phyloP scores from a whole-genome alignment of 1,140 invertebrate species.

The Phocides pigmalion region DNA sequence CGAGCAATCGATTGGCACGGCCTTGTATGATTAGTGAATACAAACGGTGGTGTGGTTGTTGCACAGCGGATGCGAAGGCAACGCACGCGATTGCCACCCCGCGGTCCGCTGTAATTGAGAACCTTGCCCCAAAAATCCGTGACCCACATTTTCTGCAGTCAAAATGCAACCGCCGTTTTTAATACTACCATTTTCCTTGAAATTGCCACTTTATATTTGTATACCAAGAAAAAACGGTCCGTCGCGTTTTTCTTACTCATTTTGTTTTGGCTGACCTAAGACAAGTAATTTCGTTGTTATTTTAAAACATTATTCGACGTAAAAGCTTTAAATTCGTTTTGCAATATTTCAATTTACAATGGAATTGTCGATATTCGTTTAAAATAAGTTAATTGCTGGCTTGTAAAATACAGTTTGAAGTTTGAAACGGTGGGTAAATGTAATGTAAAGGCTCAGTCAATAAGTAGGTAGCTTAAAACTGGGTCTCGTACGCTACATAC shows the following conservation, averaged over 20 bases:
- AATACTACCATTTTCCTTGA: conserved; percentile 67
- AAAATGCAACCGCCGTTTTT: conserved; percentile 73
- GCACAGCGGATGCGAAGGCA: conserved; percentile 70
- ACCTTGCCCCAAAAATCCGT: conserved; percentile 78
- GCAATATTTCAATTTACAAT: conserved; percentile 9
- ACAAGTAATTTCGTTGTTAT: conserved; percentile 11
- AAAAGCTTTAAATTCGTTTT: neutral
- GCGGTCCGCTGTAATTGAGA: conserved; percentile 58
- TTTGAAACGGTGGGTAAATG: neutral
- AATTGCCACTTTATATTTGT: conserved; percentile 36
- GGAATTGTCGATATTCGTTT: conserved; percentile 15
- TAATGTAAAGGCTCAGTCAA: conserved; percentile 13
- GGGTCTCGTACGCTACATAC: conserved; percentile 49
- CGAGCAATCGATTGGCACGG: conserved; percentile 66
- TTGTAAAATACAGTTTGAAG: conserved; percentile 3
- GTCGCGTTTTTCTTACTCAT: conserved; percentile 16
- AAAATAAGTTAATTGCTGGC: conserved; percentile 15
- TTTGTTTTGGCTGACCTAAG: conserved; percentile 16
- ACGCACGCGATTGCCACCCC: conserved; percentile 53
- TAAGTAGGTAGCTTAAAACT: conserved; percentile 32
- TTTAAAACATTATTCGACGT: conserved; percentile 1
- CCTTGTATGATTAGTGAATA: conserved; percentile 74
- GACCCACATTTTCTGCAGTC: conserved; percentile 73
- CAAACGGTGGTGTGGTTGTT: conserved; percentile 51
- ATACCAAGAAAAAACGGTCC: conserved; percentile 27